These are phyloP conservation scores for Galemys pyrenaicus DNA, from an alignment of 2,113 vertebrate genomes.

Conservation along the genomic window DNA sequence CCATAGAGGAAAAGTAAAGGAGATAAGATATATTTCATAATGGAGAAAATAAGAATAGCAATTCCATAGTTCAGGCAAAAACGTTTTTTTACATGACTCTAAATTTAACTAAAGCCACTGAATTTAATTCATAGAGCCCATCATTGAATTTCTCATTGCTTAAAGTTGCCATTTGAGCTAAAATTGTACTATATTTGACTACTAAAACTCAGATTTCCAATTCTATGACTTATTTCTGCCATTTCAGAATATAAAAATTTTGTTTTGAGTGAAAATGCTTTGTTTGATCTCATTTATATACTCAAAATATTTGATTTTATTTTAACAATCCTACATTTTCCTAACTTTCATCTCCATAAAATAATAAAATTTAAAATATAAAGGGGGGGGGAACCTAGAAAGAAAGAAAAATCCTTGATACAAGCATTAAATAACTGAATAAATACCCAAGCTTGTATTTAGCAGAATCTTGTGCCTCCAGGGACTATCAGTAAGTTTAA, in stretches of 20 bases:
- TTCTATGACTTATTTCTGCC: neutral
- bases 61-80: neutral
- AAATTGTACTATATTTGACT: neutral
- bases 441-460: neutral
- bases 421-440: neutral
- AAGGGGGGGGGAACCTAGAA: too few relatives aligned
- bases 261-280: neutral
- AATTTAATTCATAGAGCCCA: constrained; percentile 16
- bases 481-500: neutral
- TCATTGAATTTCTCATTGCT: neutral
- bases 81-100: neutral
- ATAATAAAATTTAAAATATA: neutral
- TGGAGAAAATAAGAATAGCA: neutral
- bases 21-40: neutral
- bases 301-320: neutral
- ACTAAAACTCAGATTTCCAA: neutral
- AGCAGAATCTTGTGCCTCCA: neutral
- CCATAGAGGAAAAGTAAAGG: neutral
- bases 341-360: neutral
- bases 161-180: neutral
- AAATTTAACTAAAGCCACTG: neutral
- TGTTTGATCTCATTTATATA: neutral
- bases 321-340: neutral
- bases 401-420: too few relatives aligned
- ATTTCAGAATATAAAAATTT: neutral